phyloP scores from a whole-genome alignment of 2,888 invertebrate species.

The Drosophila seclusa region DNA sequence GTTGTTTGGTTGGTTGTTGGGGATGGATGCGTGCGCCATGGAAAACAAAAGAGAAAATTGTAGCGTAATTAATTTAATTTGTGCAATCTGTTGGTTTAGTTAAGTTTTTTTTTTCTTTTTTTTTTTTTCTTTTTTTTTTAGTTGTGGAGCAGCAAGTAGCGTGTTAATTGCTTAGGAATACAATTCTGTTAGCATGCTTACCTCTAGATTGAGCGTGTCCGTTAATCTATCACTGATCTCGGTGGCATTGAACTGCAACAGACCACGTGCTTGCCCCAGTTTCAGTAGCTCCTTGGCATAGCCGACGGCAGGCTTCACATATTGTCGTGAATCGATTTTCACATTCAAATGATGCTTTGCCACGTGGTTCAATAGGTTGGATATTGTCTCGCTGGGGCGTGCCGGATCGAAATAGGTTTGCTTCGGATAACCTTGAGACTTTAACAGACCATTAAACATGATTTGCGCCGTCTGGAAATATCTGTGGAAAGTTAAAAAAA shows the following conservation, averaged over 20 bases:
- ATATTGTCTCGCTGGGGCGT: conserved; percentile 90
- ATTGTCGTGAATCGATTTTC: conserved; percentile 89
- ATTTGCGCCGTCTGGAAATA: conserved; percentile 89
- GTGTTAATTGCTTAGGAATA: conserved; percentile 28
- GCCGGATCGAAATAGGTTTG: conserved; percentile 89
- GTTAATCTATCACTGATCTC: conserved; percentile 91
- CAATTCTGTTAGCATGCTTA: conserved; percentile 52
- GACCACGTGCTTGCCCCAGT: conserved; percentile 89
- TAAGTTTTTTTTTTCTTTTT: conserved; percentile 8
- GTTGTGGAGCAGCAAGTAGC: conserved; percentile 9
- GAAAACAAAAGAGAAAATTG: conserved; percentile 59
- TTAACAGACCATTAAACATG: conserved; percentile 90
- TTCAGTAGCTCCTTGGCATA: conserved; percentile 90
- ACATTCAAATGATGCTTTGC: conserved; percentile 89
- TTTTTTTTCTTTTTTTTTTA: neutral
- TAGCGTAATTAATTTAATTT: conserved; percentile 74
- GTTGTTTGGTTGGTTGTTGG: conserved; percentile 22
- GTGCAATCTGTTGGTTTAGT: conserved; percentile 40
- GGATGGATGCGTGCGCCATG: conserved; percentile 37
- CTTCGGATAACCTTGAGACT: conserved; percentile 91
- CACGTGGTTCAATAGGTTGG: conserved; percentile 88
- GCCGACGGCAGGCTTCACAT: conserved; percentile 90
- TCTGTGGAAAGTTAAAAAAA: conserved; percentile 84
- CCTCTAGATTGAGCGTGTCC: conserved; percentile 92
- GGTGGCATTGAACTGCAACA: conserved; percentile 89